Evolutionary conservation across 2,888 invertebrate genomes (phyloP), one percentile per base, ranked within the genome.

Genomic region (Drosophila conformis): DNA sequence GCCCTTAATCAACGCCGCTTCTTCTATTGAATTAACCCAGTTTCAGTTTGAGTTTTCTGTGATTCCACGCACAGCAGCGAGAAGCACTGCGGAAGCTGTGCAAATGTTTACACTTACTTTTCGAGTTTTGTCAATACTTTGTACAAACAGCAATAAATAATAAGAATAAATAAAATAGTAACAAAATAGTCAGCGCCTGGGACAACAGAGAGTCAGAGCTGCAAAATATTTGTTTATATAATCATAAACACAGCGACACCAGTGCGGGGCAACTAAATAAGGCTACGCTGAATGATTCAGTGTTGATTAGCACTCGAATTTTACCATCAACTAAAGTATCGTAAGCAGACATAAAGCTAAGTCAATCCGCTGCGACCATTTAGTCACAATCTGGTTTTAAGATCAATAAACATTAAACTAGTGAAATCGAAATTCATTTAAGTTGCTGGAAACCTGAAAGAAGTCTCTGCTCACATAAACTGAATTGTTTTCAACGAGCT

Each of bases 191-290:
- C 21, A 21, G 21, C 21, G 21, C 21, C 21, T 21, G 53, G 29
- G 58, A 66, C 66, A 76, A 79, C 66, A 27, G 27, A 0, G 27
- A 0, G 27, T 4, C 27, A 27, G 27, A 27, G 27, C 27, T 60
- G 31, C 68, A 65, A 48, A 73, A 79, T 80, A 84, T 84, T 82
- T 82, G 77, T 10, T 33, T 52, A 65, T 66, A 80, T 46, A 69
- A 27, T 57, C 40, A 73, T 29, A 71, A 59, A 27, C n/a, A 15
- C 38, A 29, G 7, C 33, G 8, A 11, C 25, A 15, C 66, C 58
- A 69, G 40, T 53, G 42, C 36, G 40, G 38, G 60, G 2, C n/a
- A 69, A 13, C 2, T 36, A 27, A 62, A 61, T 61, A 59, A 29
- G n/a, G 35, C 33, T n/a, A 25, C 27, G 13, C 25, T 18, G 11